Evolutionary conservation across 2,797 vertebrate species (phyloP).

Genomic region (Mallotus villosus): DNA sequence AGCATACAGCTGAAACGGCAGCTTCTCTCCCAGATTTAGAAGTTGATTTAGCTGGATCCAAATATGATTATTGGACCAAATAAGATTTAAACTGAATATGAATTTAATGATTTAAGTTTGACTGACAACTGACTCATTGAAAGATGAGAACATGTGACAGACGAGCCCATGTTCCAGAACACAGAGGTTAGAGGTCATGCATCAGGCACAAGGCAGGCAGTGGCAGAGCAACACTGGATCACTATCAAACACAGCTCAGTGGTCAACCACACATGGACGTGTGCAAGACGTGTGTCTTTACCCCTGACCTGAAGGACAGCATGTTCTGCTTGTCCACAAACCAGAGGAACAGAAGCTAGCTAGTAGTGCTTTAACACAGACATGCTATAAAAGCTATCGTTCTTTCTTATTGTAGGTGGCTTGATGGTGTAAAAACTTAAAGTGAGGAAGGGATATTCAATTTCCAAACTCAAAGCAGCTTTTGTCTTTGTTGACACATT

Average conservation of each 20-base stretch:
- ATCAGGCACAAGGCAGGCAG: background rate
- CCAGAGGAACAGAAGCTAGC: no score
- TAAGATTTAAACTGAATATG: background rate
- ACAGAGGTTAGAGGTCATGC: background rate
- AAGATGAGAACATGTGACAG: background rate
- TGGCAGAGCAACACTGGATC: background rate
- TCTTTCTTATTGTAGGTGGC: background rate
- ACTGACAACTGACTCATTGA: background rate
- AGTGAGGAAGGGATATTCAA: background rate
- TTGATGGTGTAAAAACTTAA: background rate
- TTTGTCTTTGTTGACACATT: background rate
- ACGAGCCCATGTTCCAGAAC: background rate
- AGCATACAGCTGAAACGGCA: background rate
- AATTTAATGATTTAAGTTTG: background rate
- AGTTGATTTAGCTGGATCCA: no score
- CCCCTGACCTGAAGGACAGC: background rate
- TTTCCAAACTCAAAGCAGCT: background rate
- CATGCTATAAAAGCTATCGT: background rate
- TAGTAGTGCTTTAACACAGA: background rate
- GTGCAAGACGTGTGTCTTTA: no score
- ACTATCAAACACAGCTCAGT: background rate
- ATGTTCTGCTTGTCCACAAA: background rate
- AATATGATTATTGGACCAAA: background rate
- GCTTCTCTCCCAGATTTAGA: background rate
- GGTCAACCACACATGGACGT: background rate